phyloP scores from a whole-genome alignment of 2,113 vertebrate genomes.

The Talpa occidentalis region DNA sequence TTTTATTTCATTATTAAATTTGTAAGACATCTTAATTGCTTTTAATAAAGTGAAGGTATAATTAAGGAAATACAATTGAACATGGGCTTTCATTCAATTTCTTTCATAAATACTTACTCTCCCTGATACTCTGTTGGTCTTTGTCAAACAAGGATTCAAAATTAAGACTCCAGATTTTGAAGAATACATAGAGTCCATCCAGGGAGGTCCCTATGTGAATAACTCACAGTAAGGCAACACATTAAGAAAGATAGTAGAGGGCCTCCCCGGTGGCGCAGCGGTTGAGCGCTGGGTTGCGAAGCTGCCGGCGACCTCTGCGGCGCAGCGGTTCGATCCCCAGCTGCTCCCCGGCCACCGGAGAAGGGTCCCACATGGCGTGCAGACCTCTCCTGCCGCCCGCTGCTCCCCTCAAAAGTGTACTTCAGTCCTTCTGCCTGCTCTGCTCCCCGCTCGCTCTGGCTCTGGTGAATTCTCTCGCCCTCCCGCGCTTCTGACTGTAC shows the following conservation, averaged over 20 bases:
- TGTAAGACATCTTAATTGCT: conserved; percentile 4
- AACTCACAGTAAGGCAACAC: not conserved
- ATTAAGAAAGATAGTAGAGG: not conserved
- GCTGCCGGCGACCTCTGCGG: too few species aligned
- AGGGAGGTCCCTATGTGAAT: not conserved
- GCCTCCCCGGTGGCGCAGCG: too few species aligned
- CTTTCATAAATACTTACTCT: not conserved
- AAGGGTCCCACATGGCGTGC: too few species aligned
- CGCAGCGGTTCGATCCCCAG: too few species aligned
- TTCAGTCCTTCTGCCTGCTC: too few species aligned
- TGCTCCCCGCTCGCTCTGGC: too few species aligned
- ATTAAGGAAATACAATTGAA: conserved; percentile 24
- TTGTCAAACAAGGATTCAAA: not conserved
- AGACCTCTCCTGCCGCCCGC: too few species aligned
- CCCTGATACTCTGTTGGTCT: not conserved
- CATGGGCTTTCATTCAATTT: not conserved
- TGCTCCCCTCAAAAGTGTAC: too few species aligned
- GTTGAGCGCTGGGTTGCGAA: too few species aligned
- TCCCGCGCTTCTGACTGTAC: too few species aligned
- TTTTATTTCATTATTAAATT: conserved; percentile 34
- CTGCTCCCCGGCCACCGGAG: too few species aligned
- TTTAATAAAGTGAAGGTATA: not conserved
- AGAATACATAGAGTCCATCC: not conserved
- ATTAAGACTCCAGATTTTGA: conserved; percentile 5
- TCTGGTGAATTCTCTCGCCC: too few species aligned